phyloP scores from a whole-genome alignment of 2,113 vertebrate genomes.

The Eurypyga helias region DNA sequence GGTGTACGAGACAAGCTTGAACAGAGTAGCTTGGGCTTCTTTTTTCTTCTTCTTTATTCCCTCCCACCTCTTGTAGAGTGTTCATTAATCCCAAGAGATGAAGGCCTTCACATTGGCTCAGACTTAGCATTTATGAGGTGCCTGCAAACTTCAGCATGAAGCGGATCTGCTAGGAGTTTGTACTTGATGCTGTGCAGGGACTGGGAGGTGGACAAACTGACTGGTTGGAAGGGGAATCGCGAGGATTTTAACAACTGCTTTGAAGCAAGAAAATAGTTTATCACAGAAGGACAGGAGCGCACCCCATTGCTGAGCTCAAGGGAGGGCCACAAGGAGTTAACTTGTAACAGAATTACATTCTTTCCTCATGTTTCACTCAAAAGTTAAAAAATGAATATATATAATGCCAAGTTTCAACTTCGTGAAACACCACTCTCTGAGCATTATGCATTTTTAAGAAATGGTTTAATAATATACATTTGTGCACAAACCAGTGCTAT shows the following conservation, averaged over 20 bases:
- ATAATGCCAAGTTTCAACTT: slow-evolving; percentile 7
- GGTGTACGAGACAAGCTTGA: neutral
- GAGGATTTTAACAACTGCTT: neutral
- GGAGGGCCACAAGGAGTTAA: neutral
- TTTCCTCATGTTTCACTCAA: slow-evolving; percentile 8
- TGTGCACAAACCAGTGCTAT: neutral
- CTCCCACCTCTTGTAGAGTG: too few relatives aligned
- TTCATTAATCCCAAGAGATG: neutral
- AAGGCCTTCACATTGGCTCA: neutral
- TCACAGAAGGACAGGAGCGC: neutral
- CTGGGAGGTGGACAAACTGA: neutral
- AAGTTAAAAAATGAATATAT: slow-evolving; percentile 2
- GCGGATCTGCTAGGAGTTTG: neutral
- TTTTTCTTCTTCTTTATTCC: neutral
- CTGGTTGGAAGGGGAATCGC: neutral
- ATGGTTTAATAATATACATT: slow-evolving; percentile 18
- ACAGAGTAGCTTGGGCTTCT: neutral
- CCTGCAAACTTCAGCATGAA: neutral
- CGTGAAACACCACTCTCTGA: neutral
- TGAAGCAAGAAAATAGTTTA: neutral
- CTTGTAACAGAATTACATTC: neutral
- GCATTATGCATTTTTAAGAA: neutral
- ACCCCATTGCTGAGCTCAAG: neutral
- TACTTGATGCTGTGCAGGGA: neutral
- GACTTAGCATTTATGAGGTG: neutral